A percentile compares a stretch with the other conserved stretches of the same genome.
Evolutionary conservation across 2,888 invertebrate genomes (phyloP).

Genomic region (Drosophila nr. perissopoda): DNA sequence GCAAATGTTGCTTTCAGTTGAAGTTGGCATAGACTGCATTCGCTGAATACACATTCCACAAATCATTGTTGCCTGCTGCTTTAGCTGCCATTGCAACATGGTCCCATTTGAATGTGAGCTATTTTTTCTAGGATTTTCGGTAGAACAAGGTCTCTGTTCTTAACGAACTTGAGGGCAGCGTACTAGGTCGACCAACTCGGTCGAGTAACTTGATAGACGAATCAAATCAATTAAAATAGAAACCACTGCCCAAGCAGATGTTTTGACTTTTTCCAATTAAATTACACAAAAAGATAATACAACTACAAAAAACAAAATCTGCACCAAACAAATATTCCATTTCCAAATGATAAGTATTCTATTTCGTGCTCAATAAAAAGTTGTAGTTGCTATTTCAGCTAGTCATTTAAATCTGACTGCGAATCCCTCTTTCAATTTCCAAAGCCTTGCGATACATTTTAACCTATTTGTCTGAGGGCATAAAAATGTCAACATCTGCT

Average conservation of each 20-base stretch:
- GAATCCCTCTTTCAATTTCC: not conserved
- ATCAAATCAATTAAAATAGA: conserved; percentile 12
- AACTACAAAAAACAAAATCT: not conserved
- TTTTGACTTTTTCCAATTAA: conserved; percentile 17
- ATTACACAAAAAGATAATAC: not conserved
- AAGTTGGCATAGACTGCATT: conserved; percentile 21
- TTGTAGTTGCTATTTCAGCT: not conserved
- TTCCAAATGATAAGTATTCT: not conserved
- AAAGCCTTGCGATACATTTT: not conserved
- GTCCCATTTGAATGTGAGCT: not conserved
- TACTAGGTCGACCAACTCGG: conserved; percentile 53
- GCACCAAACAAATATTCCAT: not conserved
- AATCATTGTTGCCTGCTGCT: conserved; percentile 27
- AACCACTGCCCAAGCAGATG: conserved; percentile 21
- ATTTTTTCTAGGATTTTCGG: not conserved
- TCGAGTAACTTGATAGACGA: conserved; percentile 47
- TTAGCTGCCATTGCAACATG: not conserved
- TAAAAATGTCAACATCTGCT: not conserved
- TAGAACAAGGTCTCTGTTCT: conserved; percentile 37
- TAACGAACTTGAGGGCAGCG: conserved; percentile 4
- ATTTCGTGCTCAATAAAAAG: not conserved
- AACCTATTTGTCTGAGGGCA: not conserved
- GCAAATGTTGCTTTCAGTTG: conserved; percentile 41
- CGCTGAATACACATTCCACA: conserved; percentile 13
- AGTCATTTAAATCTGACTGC: not conserved